Evolutionary conservation across 2,888 invertebrate genomes (phyloP), one percentile per base, ranked within the genome.

Genomic region (Ceratothoa steindachneri): DNA sequence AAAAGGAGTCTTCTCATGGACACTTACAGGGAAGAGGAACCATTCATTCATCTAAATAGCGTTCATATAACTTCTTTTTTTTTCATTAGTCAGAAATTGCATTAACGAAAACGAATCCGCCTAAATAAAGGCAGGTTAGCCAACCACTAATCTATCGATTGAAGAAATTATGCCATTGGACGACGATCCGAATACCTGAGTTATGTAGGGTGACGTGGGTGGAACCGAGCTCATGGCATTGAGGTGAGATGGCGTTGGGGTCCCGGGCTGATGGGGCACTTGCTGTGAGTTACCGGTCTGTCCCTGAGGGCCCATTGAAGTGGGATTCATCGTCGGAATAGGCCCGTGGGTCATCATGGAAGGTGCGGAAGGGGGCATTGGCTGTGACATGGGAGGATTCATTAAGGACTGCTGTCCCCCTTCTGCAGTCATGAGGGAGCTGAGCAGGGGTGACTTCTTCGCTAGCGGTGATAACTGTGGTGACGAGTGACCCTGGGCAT

Each of bases 401-500:
- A 72, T 75, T 71, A 75, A 68, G 31, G 73, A 67, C 28, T 60
- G 60, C 24, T 60, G 60, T 15, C 60, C 60, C 1, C 3, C 22
- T 24, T 60, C 60, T 12, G 27, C 66, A 51, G 71, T 66, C 51
- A 15, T 51, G 66, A 31, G 71, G 29, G 51, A 65, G 66, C 24
- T 71, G 51, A 51, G 64, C 31, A 19, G 64, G 64, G 53, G 70
- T 30, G 55, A 64, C 81, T 86, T 86, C 82, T 86, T 86, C 72
- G 85, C 85, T 81, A 86, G 83, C 28, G 82, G 82, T 22, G 81
- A 82, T 80, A 83, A 81, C 68, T 82, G 82, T 55, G 80, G 67
- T 51, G 74, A 71, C 69, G 72, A 53, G 72, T 74, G 72, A 52
- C 71, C 67, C 69, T 72, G 71, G 67, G 67, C 72, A 67, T 53